phyloP scores from a whole-genome alignment of 2,888 invertebrate species.

The Coremacera marginata region DNA sequence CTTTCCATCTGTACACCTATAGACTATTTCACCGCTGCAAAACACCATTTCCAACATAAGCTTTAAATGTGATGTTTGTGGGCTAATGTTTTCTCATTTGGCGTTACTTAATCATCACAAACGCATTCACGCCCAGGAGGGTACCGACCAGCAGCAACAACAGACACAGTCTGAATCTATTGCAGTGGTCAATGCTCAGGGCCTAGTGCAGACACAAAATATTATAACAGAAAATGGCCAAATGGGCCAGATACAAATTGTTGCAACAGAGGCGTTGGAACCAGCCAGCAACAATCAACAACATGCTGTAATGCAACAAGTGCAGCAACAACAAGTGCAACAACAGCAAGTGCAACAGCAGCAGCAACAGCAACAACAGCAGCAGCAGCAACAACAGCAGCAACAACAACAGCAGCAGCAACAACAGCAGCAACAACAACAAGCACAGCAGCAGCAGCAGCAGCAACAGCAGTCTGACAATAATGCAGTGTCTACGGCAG shows the following conservation, averaged over 20 bases:
- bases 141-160: conserved; percentile 67
- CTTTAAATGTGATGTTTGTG: conserved; percentile 90
- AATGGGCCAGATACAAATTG: conserved; percentile 74
- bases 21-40: conserved; percentile 68
- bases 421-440: conserved; percentile 54
- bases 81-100: conserved; percentile 86
- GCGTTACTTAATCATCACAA: conserved; percentile 88
- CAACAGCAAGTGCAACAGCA: conserved; percentile 47
- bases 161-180: conserved; percentile 67
- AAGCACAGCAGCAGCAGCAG: conserved; percentile 50
- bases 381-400: conserved; percentile 49
- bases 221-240: conserved; percentile 68
- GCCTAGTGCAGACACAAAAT: conserved; percentile 67
- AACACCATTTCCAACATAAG: conserved; percentile 85
- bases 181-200: conserved; percentile 72
- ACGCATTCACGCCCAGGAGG: conserved; percentile 79
- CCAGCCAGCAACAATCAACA: conserved; percentile 54
- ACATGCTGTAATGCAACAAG: conserved; percentile 39
- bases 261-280: conserved; percentile 71
- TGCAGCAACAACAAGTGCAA: conserved; percentile 49
- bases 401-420: conserved; percentile 45
- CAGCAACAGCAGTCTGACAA: conserved; percentile 50
- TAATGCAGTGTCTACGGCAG: conserved; percentile 66
- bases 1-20: conserved; percentile 9
- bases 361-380: conserved; percentile 52